Evolutionary conservation across 2,113 vertebrate species (phyloP).

Genomic region (Melanerpes aurifrons): DNA sequence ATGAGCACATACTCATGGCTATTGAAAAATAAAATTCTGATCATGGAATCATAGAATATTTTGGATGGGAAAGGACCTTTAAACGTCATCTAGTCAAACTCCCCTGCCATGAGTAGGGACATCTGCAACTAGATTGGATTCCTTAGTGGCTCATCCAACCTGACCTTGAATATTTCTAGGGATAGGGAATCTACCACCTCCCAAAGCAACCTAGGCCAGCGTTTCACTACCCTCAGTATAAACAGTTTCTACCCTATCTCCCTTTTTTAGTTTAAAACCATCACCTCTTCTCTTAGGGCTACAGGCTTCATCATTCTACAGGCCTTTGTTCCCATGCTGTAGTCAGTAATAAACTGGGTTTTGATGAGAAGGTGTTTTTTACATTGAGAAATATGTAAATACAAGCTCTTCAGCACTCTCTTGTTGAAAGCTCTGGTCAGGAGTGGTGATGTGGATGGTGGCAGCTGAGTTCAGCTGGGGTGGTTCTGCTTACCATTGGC

Average conservation of each 20-base stretch:
- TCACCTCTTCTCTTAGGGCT: background rate
- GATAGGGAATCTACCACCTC: background rate
- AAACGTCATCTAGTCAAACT: background rate
- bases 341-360: background rate
- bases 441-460: slow-evolving; percentile 2
- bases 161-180: background rate
- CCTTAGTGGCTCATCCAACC: background rate
- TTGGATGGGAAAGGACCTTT: background rate
- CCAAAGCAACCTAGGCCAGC: background rate
- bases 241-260: background rate
- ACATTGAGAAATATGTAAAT: slow-evolving; percentile 41
- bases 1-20: background rate
- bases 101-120: background rate
- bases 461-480: slow-evolving; percentile 32
- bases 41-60: too few species aligned
- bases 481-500: accelerated
- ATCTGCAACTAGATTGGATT: background rate
- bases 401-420: slow-evolving; percentile 12
- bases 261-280: background rate
- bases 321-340: background rate
- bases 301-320: background rate
- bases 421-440: slow-evolving; percentile 42
- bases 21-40: background rate
- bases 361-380: background rate
- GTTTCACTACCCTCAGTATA: background rate